Evolutionary conservation across 2,888 invertebrate species (phyloP).

Genomic region (Eupithecia abbreviata): DNA sequence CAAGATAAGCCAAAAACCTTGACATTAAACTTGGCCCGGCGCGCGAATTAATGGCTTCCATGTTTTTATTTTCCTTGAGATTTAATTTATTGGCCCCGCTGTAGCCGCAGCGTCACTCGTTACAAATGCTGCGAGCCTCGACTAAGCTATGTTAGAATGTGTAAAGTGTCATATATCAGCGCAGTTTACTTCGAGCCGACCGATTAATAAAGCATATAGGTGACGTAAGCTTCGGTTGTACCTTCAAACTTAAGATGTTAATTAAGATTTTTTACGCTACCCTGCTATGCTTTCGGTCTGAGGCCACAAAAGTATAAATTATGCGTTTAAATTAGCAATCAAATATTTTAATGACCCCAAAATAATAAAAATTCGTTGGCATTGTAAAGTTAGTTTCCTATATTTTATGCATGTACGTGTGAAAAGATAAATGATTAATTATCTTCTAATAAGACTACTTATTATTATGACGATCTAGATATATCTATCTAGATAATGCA

Average conservation of each 20-base stretch:
- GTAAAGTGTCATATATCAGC: conserved; percentile 80
- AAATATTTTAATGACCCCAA: neutral
- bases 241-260: conserved; percentile 7
- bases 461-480: conserved; percentile 21
- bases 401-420: conserved; percentile 18
- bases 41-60: conserved; percentile 84
- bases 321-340: neutral
- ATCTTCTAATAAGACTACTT: conserved; percentile 18
- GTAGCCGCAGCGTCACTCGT: conserved; percentile 77
- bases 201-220: conserved; percentile 68
- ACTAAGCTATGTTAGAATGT: conserved; percentile 77
- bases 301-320: neutral
- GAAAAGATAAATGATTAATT: conserved; percentile 22
- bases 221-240: conserved; percentile 57
- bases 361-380: neutral
- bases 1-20: conserved; percentile 82
- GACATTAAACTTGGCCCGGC: conserved; percentile 84
- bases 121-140: conserved; percentile 74
- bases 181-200: conserved; percentile 67
- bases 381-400: neutral
- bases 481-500: too few relatives aligned
- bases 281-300: neutral
- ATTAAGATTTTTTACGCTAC: conserved; percentile 3
- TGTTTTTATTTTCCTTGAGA: conserved; percentile 84
- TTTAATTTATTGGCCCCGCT: conserved; percentile 81